Conservation (phyloP, 2,797 vertebrate species). For the Paratrypauchen microcephalus region DNA sequence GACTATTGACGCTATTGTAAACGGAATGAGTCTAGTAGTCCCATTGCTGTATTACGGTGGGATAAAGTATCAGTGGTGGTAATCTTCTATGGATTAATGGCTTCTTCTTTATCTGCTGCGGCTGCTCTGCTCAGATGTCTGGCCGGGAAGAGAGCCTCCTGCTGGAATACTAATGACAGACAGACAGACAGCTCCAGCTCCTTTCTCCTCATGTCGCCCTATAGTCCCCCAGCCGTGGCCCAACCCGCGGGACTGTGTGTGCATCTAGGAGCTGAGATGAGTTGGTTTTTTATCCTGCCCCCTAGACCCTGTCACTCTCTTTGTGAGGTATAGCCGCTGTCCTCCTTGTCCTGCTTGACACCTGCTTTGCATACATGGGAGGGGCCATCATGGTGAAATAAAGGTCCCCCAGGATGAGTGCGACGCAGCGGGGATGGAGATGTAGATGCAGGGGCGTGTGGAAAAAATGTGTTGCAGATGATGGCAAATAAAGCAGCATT, state of each 20-base stretch:
- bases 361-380: slow-evolving; percentile 79
- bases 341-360: slow-evolving; percentile 76
- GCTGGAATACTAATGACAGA: slow-evolving; percentile 96
- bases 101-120: slow-evolving; percentile 99
- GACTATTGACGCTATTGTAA: slow-evolving; percentile 74
- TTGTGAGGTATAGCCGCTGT: slow-evolving; percentile 71
- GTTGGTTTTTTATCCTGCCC: slow-evolving; percentile 31
- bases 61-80: slow-evolving; percentile 98
- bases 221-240: slow-evolving; percentile 48
- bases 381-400: slow-evolving; percentile 58
- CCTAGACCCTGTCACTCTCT: slow-evolving; percentile 70
- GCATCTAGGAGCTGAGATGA: slow-evolving; percentile 24
- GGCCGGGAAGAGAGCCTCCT: slow-evolving; percentile 88
- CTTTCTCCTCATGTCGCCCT: slow-evolving; percentile 46
- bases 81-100: slow-evolving; percentile 99
- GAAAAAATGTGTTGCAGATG: slow-evolving; percentile 47
- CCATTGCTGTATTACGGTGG: slow-evolving; percentile 93
- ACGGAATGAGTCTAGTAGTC: slow-evolving; percentile 81
- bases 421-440: slow-evolving; percentile 37
- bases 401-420: slow-evolving; percentile 62
- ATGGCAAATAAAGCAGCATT: slow-evolving; percentile 51
- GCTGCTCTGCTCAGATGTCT: slow-evolving; percentile 96
- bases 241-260: slow-evolving; percentile 40
- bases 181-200: slow-evolving; percentile 73
- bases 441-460: slow-evolving; percentile 30